Evolutionary conservation across 2,888 invertebrate genomes (phyloP).

Genomic region (Caenorhabditis panamensis): DNA sequence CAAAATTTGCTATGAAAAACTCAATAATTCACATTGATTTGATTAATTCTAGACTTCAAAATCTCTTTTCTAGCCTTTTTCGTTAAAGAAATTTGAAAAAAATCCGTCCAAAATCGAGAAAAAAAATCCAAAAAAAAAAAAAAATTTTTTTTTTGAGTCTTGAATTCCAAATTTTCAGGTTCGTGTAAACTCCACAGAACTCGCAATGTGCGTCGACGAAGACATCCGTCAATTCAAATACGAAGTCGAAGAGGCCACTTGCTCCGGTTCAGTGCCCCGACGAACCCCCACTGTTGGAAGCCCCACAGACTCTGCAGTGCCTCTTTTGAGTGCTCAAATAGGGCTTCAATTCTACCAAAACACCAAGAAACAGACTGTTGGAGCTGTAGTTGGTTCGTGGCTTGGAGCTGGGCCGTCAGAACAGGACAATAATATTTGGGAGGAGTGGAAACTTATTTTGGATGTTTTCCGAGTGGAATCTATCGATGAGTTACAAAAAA

Average conservation of each 20-base stretch:
- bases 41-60: too few species aligned
- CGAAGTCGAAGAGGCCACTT: constrained; percentile 67
- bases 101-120: not conserved
- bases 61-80: too few species aligned
- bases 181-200: constrained; percentile 77
- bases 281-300: constrained; percentile 54
- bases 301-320: constrained; percentile 66
- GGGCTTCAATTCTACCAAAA: constrained; percentile 77
- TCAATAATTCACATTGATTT: too few species aligned
- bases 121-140: not conserved
- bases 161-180: constrained; percentile 63
- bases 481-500: constrained; percentile 87
- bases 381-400: constrained; percentile 40
- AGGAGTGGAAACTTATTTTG: constrained; percentile 96
- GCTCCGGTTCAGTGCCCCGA: constrained; percentile 50
- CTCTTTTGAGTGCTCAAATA: constrained; percentile 72
- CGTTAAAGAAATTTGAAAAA: not conserved
- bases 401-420: constrained; percentile 77
- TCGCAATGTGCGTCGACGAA: constrained; percentile 71
- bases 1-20: too few species aligned
- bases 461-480: constrained; percentile 89
- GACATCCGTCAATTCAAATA: constrained; percentile 71
- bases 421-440: constrained; percentile 96
- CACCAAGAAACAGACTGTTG: constrained; percentile 39
- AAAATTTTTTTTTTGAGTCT: too few species aligned